Evolutionary conservation across 2,888 invertebrate species (phyloP).

Genomic region (Tortricodes alternella): DNA sequence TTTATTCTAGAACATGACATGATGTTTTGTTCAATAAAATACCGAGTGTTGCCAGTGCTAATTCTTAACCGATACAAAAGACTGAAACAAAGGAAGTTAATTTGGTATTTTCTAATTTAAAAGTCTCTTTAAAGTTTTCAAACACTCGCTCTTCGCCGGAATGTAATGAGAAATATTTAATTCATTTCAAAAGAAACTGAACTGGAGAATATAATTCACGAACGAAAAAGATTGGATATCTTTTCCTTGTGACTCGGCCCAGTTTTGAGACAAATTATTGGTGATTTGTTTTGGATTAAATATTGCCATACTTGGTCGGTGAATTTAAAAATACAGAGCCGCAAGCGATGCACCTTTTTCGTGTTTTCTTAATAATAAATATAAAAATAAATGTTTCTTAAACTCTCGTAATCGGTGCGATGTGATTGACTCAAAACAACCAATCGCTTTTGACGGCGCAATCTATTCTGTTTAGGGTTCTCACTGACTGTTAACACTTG

Average conservation of each 20-base stretch:
- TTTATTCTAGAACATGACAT: too few species aligned
- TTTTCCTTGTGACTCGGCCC: background rate
- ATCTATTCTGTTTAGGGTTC: background rate
- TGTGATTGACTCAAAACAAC: too few species aligned
- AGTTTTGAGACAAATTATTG: background rate
- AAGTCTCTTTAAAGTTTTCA: background rate
- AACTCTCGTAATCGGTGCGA: too few species aligned
- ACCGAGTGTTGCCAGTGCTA: background rate
- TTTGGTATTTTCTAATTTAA: background rate
- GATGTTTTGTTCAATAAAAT: background rate
- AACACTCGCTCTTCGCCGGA: background rate
- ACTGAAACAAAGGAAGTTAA: background rate
- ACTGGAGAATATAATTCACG: constrained; percentile 1
- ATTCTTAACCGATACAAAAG: too few species aligned
- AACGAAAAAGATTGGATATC: background rate
- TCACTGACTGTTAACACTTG: background rate
- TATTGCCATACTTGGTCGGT: too few species aligned
- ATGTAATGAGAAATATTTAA: background rate
- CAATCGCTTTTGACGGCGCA: background rate
- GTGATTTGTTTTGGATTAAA: background rate
- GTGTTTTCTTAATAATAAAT: too few species aligned
- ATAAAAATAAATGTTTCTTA: too few species aligned
- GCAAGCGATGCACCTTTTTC: too few species aligned
- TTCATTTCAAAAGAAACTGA: background rate
- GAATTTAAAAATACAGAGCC: too few species aligned